Conservation (phyloP, 2,888 invertebrate genomes). For the Stenchaetothrips biformis region DNA sequence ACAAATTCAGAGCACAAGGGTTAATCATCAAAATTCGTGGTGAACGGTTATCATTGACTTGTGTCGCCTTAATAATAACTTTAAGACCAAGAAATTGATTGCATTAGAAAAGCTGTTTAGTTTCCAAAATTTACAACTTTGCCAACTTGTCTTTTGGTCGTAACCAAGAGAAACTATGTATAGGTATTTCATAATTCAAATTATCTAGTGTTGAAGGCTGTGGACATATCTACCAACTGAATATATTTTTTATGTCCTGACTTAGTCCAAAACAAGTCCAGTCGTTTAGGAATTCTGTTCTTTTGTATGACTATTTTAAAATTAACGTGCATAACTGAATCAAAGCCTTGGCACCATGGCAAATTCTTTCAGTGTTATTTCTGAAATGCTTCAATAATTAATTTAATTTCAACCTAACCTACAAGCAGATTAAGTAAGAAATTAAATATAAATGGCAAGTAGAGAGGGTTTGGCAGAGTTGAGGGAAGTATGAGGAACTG, state of each 20-base stretch:
- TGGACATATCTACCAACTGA: background rate
- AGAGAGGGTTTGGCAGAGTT: too few relatives aligned
- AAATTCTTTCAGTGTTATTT: too few relatives aligned
- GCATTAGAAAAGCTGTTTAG: background rate
- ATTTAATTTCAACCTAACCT: too few relatives aligned
- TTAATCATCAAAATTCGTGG: background rate
- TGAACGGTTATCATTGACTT: background rate
- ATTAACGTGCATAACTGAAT: too few relatives aligned
- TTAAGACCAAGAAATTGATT: background rate
- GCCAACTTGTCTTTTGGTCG: background rate
- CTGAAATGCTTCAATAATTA: too few relatives aligned
- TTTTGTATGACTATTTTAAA: too few relatives aligned
- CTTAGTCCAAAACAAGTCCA: background rate
- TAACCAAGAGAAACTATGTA: background rate
- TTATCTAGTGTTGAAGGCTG: background rate
- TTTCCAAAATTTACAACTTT: too few relatives aligned
- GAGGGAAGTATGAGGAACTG: too few relatives aligned
- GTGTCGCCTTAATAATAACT: background rate
- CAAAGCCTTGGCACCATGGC: too few relatives aligned
- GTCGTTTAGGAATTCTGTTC: background rate
- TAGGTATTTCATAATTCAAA: background rate
- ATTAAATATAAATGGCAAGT: too few relatives aligned
- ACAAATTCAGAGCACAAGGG: slow-evolving; percentile 7
- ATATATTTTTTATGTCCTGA: background rate
- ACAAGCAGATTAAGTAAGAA: too few relatives aligned